These are phyloP conservation scores for Ceramica pisi DNA, from an alignment of 2,888 invertebrate species.

Conservation along the genomic window DNA sequence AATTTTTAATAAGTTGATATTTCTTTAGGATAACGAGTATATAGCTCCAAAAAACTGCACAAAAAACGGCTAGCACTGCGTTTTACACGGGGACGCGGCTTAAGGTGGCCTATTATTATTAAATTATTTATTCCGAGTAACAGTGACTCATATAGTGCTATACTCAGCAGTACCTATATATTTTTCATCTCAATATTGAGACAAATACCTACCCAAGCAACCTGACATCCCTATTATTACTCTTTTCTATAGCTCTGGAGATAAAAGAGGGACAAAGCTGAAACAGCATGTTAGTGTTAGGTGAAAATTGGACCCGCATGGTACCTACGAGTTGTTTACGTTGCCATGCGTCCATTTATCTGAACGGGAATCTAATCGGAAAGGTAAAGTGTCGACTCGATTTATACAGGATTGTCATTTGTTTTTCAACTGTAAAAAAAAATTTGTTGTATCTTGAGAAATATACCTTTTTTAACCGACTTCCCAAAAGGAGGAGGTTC, in stretches of 20 bases:
- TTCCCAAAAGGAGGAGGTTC: no score
- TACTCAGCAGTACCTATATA: no score
- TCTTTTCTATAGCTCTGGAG: constrained; percentile 23
- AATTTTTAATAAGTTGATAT: no score
- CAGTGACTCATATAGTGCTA: no score
- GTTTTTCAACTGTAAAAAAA: constrained; percentile 29
- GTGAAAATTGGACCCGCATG: constrained; percentile 57
- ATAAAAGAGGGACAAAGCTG: constrained; percentile 49
- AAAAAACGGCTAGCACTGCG: no score
- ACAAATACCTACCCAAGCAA: constrained; percentile 24
- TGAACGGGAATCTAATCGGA: constrained; percentile 44
- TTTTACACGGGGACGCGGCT: no score
- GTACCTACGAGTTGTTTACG: constrained; percentile 46
- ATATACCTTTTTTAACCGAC: neutral
- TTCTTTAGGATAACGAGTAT: no score
- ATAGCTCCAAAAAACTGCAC: no score
- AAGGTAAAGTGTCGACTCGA: constrained; percentile 31
- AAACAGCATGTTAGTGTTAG: constrained; percentile 25
- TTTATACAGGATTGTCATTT: constrained; percentile 24
- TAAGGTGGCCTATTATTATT: no score
- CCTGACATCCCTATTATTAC: constrained; percentile 8
- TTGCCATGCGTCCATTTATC: constrained; percentile 47
- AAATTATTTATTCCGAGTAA: no score
- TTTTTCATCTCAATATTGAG: no score
- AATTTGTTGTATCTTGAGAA: neutral